phyloP scores from a whole-genome alignment of 2,888 invertebrate genomes.

The Orthosia gothica region DNA sequence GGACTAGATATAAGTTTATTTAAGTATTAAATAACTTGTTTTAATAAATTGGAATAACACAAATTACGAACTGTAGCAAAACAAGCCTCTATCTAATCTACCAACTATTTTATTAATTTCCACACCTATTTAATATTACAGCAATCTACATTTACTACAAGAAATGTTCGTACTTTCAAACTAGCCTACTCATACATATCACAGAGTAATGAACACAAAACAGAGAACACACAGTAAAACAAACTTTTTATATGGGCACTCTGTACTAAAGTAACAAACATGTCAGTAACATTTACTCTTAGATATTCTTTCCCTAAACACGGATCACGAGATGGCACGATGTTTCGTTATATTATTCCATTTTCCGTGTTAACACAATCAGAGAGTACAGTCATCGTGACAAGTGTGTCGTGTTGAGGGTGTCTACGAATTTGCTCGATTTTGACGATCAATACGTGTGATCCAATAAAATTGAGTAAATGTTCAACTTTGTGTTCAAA shows the following conservation, averaged over 20 bases:
- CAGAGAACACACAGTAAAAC: slow-evolving; percentile 22
- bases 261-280: slow-evolving; percentile 41
- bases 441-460: not conserved
- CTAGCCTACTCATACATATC: slow-evolving; percentile 27
- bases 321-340: slow-evolving; percentile 36
- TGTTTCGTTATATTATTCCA: slow-evolving; percentile 52
- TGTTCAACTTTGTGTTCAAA: not conserved
- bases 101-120: not conserved
- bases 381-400: slow-evolving; percentile 46
- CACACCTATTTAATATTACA: no score
- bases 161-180: slow-evolving; percentile 7
- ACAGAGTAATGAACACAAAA: slow-evolving; percentile 43
- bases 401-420: slow-evolving; percentile 28
- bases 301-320: slow-evolving; percentile 35
- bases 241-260: slow-evolving; percentile 38
- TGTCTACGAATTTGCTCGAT: not conserved
- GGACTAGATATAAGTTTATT: not conserved
- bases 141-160: slow-evolving; percentile 10
- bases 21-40: not conserved
- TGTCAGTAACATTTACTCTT: slow-evolving; percentile 8
- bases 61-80: not conserved
- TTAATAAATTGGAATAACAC: not conserved
- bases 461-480: not conserved
- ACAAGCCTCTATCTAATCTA: not conserved
- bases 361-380: slow-evolving; percentile 51